Evolutionary conservation across 1,140 invertebrate genomes (phyloP), one percentile per base, ranked within the genome.

Genomic region (Heliothis subflexa): DNA sequence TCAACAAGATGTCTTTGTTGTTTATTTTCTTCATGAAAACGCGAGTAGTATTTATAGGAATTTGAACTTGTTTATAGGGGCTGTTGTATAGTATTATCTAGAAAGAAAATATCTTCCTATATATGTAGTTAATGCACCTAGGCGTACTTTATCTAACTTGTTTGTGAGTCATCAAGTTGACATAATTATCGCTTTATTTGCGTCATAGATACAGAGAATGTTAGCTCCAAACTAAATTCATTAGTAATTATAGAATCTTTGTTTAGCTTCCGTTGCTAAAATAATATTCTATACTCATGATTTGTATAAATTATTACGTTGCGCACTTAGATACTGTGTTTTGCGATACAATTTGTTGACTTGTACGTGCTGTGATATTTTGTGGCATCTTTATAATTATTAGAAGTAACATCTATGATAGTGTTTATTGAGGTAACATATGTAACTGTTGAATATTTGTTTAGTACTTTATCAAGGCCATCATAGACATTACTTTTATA

Each of bases 211-310:
- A 83, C 80, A 84, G 49, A 78, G 9, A 77, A 85, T 49, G 84
- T 91, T 91, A 89, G 88, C 88, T 86, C 79, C 54, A 80, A 78
- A 77, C 81, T 83, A 81, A 84, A 86, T 82, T 81, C 83, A 86
- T 85, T 85, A 61, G 40, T 90, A 91, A 87, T 86, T 88, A 88
- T 89, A 90, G 87, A 83, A 89, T 86, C 80, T 86, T 90, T 92
- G 85, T 91, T 89, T 89, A 85, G 86, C 80, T 89, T 89, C 85
- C 85, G 85, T 81, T 85, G 84, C 85, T 89, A 88, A 40, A 40
- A 40, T 83, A 91, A 18, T 89, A 47, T 61, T 85, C 61, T 64
- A 16, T 3, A 64, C 78, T 80, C 68, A 83, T 87, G 83, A 89
- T 59, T 89, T 88, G 85, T 88, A 88, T 81, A 66, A 28, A n/a